Base-by-base conservation (phyloP, 1,140 invertebrate species). In the Pygmarrhopalites habei region DNA sequence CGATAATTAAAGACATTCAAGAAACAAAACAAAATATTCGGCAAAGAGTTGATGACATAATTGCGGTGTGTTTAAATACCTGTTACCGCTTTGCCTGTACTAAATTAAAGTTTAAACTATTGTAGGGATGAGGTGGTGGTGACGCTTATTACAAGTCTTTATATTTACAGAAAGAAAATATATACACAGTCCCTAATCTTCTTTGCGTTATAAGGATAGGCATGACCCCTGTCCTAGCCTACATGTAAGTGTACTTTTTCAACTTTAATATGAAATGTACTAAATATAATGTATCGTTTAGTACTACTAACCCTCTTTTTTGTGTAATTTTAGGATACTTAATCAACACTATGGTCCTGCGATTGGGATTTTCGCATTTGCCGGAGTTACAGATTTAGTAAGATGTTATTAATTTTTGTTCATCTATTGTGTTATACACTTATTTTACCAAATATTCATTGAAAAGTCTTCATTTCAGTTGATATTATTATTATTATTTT, bases 161-260 rank as follows among this genome's bases (percentile, higher is more conserved):
- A n/a, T n/a, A n/a, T n/a, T 82, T 82, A 71, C 75, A 85, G 82
- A 86, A 81, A 73, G 92, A 97, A 79, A 94, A 95, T 78, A 85
- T 96, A 60, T 87, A 88, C 75, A 98, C 94, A 0, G 81, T 98
- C 68, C 94, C 95, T 32, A 98, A 98, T 77, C 78, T 92, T 32
- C 75, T 97, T 46, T 95, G 90, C 74, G 77, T 90, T 14, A 80
- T 84, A 30, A 80, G 95, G 72, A 95, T 97, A 72, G 75, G 83
- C 3, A 79, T 89, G 55, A 88, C 92, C 4, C 94, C 94, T 15
- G 86, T 87, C 73, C 79, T 97, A 39, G 89, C 89, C 30, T 92
- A 92, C 77, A 79, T 90, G 28, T n/a, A n/a, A n/a, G n/a, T n/a
- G n/a, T n/a, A n/a, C n/a, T n/a, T n/a, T n/a, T n/a, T n/a, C n/a